Evolutionary conservation across 2,888 invertebrate species (phyloP), one percentile per base, ranked within the genome.

Genomic region (Adelphocoris suturalis): DNA sequence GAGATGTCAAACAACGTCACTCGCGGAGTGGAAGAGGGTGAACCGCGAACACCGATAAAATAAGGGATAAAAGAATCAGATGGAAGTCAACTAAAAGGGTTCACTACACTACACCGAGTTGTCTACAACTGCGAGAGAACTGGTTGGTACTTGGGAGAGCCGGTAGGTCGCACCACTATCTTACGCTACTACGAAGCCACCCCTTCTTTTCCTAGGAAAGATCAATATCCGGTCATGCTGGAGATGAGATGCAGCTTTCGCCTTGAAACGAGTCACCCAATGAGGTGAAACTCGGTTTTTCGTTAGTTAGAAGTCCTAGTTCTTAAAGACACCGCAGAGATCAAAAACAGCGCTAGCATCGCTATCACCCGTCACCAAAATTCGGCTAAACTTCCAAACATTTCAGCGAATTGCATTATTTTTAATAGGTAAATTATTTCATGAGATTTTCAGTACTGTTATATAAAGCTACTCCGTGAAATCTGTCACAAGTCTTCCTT

Each of bases 11-110:
- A n/a, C 57, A 37, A 57, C 57, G 57, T 57, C 57, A 57, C 57
- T 57, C 57, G 68, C 68, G 68, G 19, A 57, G 16, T 0, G 14
- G 68, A 68, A 68, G n/a, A 19, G 68, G 68, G 61, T 19, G 61
- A 68, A 68, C 68, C 68, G 68, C 68, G 52, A 52, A 37, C 37
- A 37, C 37, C 68, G 27, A 68, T 23, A 23, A 23, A 68, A 68
- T 2, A 23, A 23, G 27, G 68, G 23, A 68, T 23, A 27, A 68
- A 68, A 12, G 13, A 27, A 68, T 23, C 68, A 27, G 68, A 68
- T 23, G 52, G 52, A 52, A 52, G 68, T 68, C 68, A 68, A 68
- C 68, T 68, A 68, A 68, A 68, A 68, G 68, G 68, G 68, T 23
- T 19, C 68, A 68, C 68, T 68, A 68, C 68, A 68, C 68, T 68